Conservation (phyloP, 2,113 vertebrate genomes). For the Loxodonta africana region DNA sequence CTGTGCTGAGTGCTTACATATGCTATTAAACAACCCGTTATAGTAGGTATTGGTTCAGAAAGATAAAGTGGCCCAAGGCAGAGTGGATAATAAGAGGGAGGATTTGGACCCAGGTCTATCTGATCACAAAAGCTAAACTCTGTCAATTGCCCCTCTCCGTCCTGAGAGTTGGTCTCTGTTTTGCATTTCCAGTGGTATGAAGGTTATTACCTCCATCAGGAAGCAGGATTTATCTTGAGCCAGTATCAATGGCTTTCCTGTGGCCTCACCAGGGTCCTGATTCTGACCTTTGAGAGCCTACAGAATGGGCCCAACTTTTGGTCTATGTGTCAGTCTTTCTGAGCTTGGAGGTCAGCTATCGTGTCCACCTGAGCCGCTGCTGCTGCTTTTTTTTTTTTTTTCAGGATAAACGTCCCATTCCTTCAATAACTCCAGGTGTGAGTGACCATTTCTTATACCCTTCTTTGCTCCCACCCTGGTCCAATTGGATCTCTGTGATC, state of each 20-base stretch:
- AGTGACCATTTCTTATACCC: not conserved
- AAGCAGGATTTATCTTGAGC: not conserved
- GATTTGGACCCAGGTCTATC: slow-evolving; percentile 25
- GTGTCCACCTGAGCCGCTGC: not conserved
- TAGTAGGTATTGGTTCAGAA: not conserved
- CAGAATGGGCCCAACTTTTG: not conserved
- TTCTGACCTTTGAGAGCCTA: not conserved
- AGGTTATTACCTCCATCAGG: not conserved
- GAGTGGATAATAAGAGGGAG: not conserved
- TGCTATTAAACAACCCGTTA: not conserved
- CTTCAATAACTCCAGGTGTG: not conserved
- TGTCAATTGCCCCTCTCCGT: not conserved
- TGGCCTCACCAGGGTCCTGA: not conserved
- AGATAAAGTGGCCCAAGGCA: not conserved
- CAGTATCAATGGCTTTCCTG: not conserved
- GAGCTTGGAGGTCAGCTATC: not conserved
- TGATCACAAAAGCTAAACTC: not conserved
- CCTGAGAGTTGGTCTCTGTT: not conserved
- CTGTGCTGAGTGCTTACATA: not conserved
- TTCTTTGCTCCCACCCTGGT: not conserved
- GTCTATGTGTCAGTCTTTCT: no score
- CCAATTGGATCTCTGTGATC: not conserved
- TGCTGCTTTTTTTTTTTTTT: not conserved
- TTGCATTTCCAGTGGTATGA: not conserved
- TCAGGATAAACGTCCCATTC: not conserved